Percentiles rank a stretch among this genome's conserved stretches.
These are phyloP conservation scores for Diprion similis DNA, from an alignment of 1,140 invertebrate genomes.

Conservation along the genomic window DNA sequence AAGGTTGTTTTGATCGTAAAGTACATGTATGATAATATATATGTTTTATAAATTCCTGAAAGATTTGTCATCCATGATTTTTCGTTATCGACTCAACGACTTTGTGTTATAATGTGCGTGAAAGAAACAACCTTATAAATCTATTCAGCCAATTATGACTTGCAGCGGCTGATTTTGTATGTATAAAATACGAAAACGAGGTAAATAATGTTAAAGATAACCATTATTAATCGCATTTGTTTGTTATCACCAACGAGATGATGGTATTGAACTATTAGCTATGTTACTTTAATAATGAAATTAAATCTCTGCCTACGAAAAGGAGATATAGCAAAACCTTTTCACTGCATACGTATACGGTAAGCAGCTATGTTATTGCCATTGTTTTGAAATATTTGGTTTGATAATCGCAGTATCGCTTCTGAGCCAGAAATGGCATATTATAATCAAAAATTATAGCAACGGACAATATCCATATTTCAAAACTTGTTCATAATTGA, in stretches of 20 bases:
- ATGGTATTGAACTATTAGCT: neutral
- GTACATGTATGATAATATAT: neutral
- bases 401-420: neutral
- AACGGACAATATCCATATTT: neutral
- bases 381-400: constrained; percentile 3
- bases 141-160: neutral
- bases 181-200: neutral
- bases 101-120: neutral
- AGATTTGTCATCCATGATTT: neutral
- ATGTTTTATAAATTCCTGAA: neutral
- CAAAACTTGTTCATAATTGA: neutral
- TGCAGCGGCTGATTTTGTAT: neutral
- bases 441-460: neutral
- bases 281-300: neutral
- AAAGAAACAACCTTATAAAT: neutral
- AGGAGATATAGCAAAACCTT: neutral
- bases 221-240: neutral
- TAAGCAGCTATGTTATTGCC: constrained; percentile 1
- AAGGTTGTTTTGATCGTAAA: neutral
- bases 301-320: neutral
- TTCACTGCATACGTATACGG: neutral
- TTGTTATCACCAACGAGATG: neutral
- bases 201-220: neutral
- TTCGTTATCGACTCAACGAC: neutral
- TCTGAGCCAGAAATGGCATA: neutral